Evolutionary conservation across 2,888 invertebrate genomes (phyloP).

Genomic region (Frankliniella fusca): DNA sequence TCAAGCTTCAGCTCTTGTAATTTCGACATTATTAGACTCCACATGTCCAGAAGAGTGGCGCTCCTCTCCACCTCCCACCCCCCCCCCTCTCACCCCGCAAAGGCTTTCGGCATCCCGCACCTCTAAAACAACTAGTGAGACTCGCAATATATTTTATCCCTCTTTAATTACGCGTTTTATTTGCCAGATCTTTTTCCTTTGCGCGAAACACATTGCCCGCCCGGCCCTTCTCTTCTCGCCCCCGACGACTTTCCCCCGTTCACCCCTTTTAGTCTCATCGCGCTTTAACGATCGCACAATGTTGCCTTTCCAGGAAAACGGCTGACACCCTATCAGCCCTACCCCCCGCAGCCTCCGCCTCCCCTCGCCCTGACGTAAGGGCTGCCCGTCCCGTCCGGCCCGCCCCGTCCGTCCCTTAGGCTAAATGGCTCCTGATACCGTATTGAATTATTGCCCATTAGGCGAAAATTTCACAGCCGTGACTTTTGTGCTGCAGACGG

Average conservation of each 20-base stretch:
- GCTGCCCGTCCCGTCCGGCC: slow-evolving; percentile 30
- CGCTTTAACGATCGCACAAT: slow-evolving; percentile 20
- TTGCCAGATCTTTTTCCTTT: slow-evolving; percentile 15
- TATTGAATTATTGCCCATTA: slow-evolving; percentile 26
- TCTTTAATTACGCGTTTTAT: slow-evolving; percentile 25
- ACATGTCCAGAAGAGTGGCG: too few species aligned
- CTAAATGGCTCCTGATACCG: slow-evolving; percentile 26
- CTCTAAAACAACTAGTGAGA: neutral
- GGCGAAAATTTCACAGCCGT: slow-evolving; percentile 26
- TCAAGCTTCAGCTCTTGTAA: too few species aligned
- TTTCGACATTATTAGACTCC: too few species aligned
- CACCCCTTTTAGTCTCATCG: slow-evolving; percentile 16
- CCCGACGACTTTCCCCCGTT: neutral
- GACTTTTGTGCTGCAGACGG: slow-evolving; percentile 25
- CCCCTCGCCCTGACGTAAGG: slow-evolving; percentile 30
- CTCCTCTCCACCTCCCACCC: too few species aligned
- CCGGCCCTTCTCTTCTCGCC: slow-evolving; percentile 10
- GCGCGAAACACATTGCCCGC: slow-evolving; percentile 31
- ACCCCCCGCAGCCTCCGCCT: slow-evolving; percentile 35
- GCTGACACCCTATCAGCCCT: slow-evolving; percentile 34
- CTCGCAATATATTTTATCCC: neutral
- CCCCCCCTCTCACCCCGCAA: too few species aligned
- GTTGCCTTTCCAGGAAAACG: slow-evolving; percentile 26
- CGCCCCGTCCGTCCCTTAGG: slow-evolving; percentile 28
- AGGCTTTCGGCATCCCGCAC: neutral